Percentiles rank a stretch among this genome's conserved stretches.
phyloP scores from a whole-genome alignment of 2,797 vertebrate genomes.

The Argyrosomus regius region DNA sequence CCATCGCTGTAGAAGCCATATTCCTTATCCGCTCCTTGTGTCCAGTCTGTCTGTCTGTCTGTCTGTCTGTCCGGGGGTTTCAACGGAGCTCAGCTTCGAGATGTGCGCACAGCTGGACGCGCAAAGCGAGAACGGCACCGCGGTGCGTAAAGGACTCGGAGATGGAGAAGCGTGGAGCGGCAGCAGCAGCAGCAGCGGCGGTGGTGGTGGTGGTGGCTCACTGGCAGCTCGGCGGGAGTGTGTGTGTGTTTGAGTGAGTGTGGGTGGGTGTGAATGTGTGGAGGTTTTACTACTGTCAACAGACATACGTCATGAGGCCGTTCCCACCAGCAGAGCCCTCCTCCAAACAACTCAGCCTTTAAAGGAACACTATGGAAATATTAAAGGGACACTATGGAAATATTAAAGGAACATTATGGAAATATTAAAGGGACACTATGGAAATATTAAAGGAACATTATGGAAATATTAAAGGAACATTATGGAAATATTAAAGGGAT shows the following conservation, averaged over 20 bases:
- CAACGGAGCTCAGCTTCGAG: background rate
- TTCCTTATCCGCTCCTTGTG: background rate
- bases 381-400: too few species aligned
- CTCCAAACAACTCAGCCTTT: slow-evolving; percentile 8
- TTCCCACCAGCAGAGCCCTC: slow-evolving; percentile 49
- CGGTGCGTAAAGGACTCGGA: slow-evolving; percentile 23
- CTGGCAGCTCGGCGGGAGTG: slow-evolving; percentile 45
- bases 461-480: too few species aligned
- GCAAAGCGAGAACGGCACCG: background rate
- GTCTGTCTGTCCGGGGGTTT: background rate
- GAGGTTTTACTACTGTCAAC: slow-evolving; percentile 73
- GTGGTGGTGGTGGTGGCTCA: slow-evolving; percentile 3
- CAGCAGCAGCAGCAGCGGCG: slow-evolving; percentile 5
- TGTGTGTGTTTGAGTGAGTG: slow-evolving; percentile 23
- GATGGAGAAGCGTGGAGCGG: slow-evolving; percentile 22
- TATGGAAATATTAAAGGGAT: background rate
- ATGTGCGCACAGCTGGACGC: slow-evolving; percentile 49
- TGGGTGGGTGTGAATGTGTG: slow-evolving; percentile 23
- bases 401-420: too few species aligned
- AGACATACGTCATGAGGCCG: slow-evolving; percentile 60
- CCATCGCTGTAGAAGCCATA: slow-evolving; percentile 69
- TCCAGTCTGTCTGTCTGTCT: background rate
- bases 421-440: too few species aligned
- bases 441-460: too few species aligned
- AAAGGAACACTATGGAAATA: slow-evolving; percentile 1